A percentile compares a stretch with the other conserved stretches of the same genome.
Conservation (phyloP, 2,113 vertebrate species). For the Chionomys nivalis region DNA sequence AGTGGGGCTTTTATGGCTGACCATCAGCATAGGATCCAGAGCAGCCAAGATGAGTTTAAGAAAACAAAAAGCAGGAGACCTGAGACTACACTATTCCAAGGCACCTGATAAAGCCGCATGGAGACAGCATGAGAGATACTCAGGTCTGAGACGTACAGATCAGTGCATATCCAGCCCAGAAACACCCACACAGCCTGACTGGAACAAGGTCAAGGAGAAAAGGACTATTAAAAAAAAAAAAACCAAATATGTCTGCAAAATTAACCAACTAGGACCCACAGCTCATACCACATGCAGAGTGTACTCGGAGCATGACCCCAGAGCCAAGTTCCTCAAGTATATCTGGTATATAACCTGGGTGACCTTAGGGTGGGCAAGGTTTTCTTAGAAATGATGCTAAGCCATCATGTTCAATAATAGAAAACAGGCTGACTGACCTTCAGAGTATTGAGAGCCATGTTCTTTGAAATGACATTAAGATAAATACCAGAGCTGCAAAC, state of each 20-base stretch:
- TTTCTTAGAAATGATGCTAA: neutral
- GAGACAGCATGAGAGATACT: neutral
- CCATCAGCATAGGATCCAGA: neutral
- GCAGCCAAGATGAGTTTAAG: neutral
- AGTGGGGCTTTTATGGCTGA: too few relatives aligned
- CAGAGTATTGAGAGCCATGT: neutral
- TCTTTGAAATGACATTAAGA: neutral
- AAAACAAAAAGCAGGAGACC: neutral
- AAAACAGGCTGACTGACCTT: neutral
- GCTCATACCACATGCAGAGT: accelerated
- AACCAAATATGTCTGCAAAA: accelerated
- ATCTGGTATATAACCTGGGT: neutral
- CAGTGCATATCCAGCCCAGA: neutral
- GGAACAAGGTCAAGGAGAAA: neutral
- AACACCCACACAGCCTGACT: neutral
- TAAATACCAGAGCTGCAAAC: neutral
- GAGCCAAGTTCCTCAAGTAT: neutral
- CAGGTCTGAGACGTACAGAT: neutral
- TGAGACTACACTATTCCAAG: neutral
- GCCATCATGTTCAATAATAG: neutral
- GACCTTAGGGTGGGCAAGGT: neutral
- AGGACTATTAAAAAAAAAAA: neutral
- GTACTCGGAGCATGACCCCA: too few relatives aligned
- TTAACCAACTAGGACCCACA: neutral
- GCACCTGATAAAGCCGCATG: neutral